Percentiles rank a stretch among this genome's conserved stretches.
phyloP scores from a whole-genome alignment of 30 jellyfish, hydroid and myxozoan genomes.

The Calvadosia cruxmelitensis region DNA sequence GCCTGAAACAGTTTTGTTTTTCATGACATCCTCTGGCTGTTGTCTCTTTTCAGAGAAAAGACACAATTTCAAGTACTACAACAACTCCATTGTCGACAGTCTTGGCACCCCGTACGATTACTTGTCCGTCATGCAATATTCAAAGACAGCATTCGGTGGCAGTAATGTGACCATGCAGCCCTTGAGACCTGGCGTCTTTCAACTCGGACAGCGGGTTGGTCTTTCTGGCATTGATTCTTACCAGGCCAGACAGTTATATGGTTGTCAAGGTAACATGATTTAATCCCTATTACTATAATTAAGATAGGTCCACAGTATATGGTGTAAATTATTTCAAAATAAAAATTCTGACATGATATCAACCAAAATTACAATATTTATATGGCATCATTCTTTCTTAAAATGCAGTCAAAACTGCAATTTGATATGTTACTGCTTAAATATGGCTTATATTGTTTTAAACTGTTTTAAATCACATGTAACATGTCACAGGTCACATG shows the following conservation, averaged over 20 bases:
- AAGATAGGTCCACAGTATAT: too few relatives aligned
- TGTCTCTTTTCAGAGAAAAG: slow-evolving; percentile 23
- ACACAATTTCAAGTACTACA: slow-evolving; percentile 63
- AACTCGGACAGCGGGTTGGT: slow-evolving; percentile 82
- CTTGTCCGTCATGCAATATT: slow-evolving; percentile 72
- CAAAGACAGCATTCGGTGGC: slow-evolving; percentile 82
- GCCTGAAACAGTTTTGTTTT: too few relatives aligned
- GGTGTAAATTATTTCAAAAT: too few relatives aligned
- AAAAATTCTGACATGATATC: neutral
- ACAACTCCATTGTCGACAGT: slow-evolving; percentile 64
- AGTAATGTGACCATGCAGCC: slow-evolving; percentile 77
- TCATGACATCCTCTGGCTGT: too few relatives aligned
- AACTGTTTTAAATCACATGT: too few relatives aligned
- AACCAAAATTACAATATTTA: neutral
- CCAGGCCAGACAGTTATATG: slow-evolving; percentile 65
- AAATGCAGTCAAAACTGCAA: too few relatives aligned
- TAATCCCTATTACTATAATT: too few relatives aligned
- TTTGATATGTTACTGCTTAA: too few relatives aligned
- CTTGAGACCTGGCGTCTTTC: slow-evolving; percentile 33
- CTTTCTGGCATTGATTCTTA: slow-evolving; percentile 43
- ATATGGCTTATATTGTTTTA: too few relatives aligned
- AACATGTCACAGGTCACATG: too few relatives aligned
- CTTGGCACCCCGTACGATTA: slow-evolving; percentile 66
- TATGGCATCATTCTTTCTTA: too few relatives aligned
- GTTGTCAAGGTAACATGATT: slow-evolving; percentile 78